phyloP scores from a whole-genome alignment of 2,113 vertebrate genomes.

The Pteronura brasiliensis region DNA sequence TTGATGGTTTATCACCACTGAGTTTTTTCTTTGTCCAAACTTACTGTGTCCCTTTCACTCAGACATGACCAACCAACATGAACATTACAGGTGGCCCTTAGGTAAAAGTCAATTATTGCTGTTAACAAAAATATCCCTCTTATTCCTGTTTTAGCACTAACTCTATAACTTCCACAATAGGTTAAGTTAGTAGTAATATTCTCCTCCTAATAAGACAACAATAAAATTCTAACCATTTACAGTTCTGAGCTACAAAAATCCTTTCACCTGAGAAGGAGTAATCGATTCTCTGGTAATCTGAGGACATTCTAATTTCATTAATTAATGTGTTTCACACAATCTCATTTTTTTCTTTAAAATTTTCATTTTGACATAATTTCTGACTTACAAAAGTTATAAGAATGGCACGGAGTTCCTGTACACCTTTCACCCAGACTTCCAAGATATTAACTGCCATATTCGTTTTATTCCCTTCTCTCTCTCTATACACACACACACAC shows the following conservation, averaged over 20 bases:
- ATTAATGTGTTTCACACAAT: neutral
- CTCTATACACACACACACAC: too few species aligned
- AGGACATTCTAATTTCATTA: slow-evolving; percentile 7
- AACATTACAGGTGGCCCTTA: neutral
- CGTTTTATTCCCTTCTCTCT: neutral
- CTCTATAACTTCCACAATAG: neutral
- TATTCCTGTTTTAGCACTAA: neutral
- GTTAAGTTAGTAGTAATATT: neutral
- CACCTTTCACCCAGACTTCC: neutral
- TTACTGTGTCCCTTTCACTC: neutral
- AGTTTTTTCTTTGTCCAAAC: neutral
- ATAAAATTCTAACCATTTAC: neutral
- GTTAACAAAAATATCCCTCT: neutral
- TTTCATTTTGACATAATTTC: slow-evolving; percentile 5
- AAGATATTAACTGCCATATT: neutral
- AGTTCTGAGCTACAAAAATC: neutral
- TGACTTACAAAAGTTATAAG: neutral
- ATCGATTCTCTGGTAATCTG: neutral
- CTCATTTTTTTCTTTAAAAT: neutral
- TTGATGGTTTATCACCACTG: neutral
- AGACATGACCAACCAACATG: neutral
- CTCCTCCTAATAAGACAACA: neutral
- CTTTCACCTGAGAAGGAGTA: neutral
- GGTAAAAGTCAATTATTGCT: slow-evolving; percentile 3
- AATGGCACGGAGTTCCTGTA: neutral